Percentiles rank a stretch among this genome's conserved stretches.
These are phyloP conservation scores for Pterocles orientalis DNA, from an alignment of 2,113 vertebrate genomes.

Conservation along the genomic window DNA sequence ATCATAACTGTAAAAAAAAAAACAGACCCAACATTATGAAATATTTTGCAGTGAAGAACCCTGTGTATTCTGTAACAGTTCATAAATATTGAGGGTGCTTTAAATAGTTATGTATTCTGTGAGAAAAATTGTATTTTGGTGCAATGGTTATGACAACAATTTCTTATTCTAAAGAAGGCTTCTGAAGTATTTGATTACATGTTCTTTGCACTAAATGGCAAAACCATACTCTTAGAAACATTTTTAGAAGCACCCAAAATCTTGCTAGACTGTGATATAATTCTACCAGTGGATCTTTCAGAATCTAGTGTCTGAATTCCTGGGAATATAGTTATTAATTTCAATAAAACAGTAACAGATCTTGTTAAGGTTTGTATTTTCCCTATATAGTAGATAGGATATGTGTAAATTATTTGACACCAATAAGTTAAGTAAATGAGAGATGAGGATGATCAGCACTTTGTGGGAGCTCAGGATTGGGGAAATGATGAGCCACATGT, in stretches of 20 bases:
- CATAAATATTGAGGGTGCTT: background rate
- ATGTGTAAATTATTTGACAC: background rate
- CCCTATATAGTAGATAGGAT: background rate
- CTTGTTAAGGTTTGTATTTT: background rate
- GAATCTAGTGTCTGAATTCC: background rate
- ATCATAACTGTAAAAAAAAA: background rate
- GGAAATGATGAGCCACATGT: background rate
- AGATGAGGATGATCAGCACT: background rate
- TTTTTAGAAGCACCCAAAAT: background rate
- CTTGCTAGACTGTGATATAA: background rate
- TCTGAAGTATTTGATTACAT: background rate
- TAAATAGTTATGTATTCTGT: background rate
- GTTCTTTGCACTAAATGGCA: background rate
- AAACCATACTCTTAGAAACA: background rate
- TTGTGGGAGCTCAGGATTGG: background rate
- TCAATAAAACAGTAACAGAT: background rate
- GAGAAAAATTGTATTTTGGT: background rate
- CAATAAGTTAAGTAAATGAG: background rate
- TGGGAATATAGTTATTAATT: background rate
- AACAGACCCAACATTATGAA: background rate
- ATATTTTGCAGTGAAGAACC: background rate
- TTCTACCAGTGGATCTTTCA: background rate
- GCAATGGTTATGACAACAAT: background rate
- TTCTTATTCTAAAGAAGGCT: background rate
- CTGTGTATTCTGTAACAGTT: background rate